These are phyloP conservation scores for Lasioglossum malachurum DNA, from an alignment of 2,888 invertebrate species.

Conservation along the genomic window DNA sequence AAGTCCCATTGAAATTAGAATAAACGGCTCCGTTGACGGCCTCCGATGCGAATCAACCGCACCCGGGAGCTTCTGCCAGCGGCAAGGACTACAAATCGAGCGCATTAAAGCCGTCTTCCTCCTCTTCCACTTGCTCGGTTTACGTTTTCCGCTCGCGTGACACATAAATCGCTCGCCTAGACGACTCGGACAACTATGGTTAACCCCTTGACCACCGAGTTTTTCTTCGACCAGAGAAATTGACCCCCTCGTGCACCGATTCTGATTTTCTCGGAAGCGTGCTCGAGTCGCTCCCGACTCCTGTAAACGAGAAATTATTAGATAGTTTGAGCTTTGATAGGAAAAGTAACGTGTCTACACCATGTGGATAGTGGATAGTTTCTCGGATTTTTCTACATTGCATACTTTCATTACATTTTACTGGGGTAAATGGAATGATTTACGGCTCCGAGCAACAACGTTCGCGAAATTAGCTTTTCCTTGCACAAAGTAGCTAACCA, in stretches of 20 bases:
- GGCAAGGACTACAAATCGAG: slow-evolving; percentile 40
- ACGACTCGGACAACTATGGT: slow-evolving; percentile 1
- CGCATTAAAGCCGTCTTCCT: slow-evolving; percentile 41
- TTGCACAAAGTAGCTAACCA: not conserved
- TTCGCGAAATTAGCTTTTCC: not conserved
- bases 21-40: slow-evolving; percentile 40
- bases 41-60: slow-evolving; percentile 52
- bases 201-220: slow-evolving; percentile 7
- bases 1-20: slow-evolving; percentile 59
- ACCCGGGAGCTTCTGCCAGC: not conserved
- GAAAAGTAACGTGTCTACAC: too few relatives aligned
- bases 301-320: not conserved
- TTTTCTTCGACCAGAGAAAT: not conserved
- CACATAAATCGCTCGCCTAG: slow-evolving; percentile 23
- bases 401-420: not conserved
- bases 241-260: not conserved
- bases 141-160: slow-evolving; percentile 22
- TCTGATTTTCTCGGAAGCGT: not conserved
- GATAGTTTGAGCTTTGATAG: too few relatives aligned
- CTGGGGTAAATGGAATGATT: not conserved
- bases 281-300: not conserved
- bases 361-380: too few relatives aligned
- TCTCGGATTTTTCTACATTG: not conserved
- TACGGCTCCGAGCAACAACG: not conserved
- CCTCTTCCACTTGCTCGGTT: slow-evolving; percentile 18